phyloP scores from a whole-genome alignment of 2,888 invertebrate genomes.

The Dynastes maya region DNA sequence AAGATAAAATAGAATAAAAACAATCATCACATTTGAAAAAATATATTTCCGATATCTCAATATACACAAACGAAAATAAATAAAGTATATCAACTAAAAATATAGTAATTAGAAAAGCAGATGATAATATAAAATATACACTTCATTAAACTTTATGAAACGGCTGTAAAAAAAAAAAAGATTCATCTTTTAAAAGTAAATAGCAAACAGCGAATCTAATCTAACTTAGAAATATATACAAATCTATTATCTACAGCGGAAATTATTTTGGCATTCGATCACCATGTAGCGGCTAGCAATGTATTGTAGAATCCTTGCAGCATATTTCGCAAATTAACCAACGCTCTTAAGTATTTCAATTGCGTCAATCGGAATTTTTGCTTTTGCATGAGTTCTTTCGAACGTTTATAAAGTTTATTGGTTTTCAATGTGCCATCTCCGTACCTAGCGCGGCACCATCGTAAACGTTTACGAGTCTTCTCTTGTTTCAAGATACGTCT shows the following conservation, averaged over 20 bases:
- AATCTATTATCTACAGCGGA: background rate
- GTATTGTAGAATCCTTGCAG: conserved; percentile 46
- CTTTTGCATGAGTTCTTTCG: conserved; percentile 41
- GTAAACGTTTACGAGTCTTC: conserved; percentile 37
- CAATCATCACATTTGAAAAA: background rate
- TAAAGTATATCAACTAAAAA: background rate
- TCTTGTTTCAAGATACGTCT: conserved; percentile 35
- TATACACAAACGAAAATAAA: background rate
- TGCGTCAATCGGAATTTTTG: conserved; percentile 40
- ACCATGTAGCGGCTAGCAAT: conserved; percentile 27
- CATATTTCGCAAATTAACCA: conserved; percentile 45
- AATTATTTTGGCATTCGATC: background rate
- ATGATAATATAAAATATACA: no score
- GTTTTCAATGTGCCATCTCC: conserved; percentile 45
- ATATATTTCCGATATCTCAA: conserved; percentile 9
- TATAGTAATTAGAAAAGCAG: background rate
- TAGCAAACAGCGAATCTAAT: background rate
- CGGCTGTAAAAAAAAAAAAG: no score
- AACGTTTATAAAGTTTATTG: conserved; percentile 32
- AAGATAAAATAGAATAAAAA: background rate
- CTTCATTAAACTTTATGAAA: no score
- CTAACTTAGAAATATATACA: background rate
- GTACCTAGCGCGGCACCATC: conserved; percentile 49
- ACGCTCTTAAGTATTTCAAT: conserved; percentile 37
- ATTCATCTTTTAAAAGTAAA: background rate